Evolutionary conservation across 2,113 vertebrate species (phyloP).

Genomic region (Danionella cerebrum): DNA sequence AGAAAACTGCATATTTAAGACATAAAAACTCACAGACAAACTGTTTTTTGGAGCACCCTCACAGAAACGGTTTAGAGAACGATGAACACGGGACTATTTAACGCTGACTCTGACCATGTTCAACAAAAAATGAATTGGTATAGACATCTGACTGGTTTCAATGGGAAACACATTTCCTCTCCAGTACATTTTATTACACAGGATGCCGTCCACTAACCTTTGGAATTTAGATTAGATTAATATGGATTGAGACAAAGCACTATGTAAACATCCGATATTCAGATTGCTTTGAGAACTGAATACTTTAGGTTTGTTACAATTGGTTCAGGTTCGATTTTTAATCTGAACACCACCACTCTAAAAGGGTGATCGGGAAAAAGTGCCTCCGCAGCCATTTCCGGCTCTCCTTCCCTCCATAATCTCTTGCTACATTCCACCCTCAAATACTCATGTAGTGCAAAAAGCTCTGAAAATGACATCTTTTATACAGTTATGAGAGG

Average conservation of each 20-base stretch:
- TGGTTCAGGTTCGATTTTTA: neutral
- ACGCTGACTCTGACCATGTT: constrained; percentile 32
- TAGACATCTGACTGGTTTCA: constrained; percentile 16
- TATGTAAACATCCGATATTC: neutral
- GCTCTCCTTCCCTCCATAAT: constrained; percentile 19
- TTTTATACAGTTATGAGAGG: constrained; percentile 43
- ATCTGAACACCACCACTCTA: neutral
- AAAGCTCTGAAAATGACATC: constrained; percentile 29
- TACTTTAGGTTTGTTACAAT: neutral
- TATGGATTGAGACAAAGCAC: neutral
- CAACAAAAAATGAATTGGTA: constrained; percentile 16
- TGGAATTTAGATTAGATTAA: neutral
- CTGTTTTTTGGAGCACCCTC: constrained; percentile 35
- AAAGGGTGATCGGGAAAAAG: neutral
- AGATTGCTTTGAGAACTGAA: neutral
- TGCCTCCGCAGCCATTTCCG: constrained; percentile 34
- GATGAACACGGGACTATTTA: constrained; percentile 48
- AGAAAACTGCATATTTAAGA: constrained; percentile 56
- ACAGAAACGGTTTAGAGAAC: constrained; percentile 47
- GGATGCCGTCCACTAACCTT: neutral
- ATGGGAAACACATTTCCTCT: too few species aligned
- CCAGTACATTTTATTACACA: too few species aligned
- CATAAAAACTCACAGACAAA: constrained; percentile 51
- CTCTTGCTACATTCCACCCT: constrained; percentile 30
- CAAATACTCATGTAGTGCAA: constrained; percentile 48